phyloP scores from a whole-genome alignment of 2,797 vertebrate species.

The Pygocentrus nattereri region DNA sequence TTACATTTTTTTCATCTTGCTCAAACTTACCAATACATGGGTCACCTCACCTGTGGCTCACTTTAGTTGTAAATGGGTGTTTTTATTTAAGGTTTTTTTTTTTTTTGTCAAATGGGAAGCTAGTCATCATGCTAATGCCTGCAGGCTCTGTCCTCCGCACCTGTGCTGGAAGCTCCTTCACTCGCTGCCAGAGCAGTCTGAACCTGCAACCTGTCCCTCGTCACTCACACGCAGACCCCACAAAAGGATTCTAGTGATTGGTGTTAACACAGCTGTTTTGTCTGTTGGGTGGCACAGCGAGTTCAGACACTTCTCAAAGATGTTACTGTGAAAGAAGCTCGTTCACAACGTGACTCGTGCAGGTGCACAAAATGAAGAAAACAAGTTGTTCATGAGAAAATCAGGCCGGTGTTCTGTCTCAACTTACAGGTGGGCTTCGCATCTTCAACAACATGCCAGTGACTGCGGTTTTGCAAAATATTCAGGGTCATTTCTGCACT shows the following conservation, averaged over 20 bases:
- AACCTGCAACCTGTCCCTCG: constrained; percentile 37
- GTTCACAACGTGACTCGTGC: neutral
- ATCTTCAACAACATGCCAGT: neutral
- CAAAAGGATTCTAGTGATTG: constrained; percentile 19
- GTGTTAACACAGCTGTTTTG: constrained; percentile 28
- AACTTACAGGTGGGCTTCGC: neutral
- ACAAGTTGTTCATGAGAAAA: neutral
- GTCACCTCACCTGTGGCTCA: neutral
- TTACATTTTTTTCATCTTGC: neutral
- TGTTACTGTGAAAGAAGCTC: constrained; percentile 3
- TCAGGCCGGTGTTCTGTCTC: neutral
- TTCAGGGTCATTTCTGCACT: neutral
- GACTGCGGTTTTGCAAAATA: neutral
- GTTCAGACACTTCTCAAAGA: constrained; percentile 18
- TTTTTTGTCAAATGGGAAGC: neutral
- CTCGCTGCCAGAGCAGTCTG: neutral
- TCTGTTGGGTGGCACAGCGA: constrained; percentile 31
- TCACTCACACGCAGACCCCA: constrained; percentile 27
- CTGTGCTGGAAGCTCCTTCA: constrained; percentile 37
- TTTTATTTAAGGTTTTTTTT: too few relatives aligned
- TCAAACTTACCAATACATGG: neutral
- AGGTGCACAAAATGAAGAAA: constrained; percentile 21
- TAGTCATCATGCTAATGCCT: constrained; percentile 22
- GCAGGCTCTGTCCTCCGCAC: constrained; percentile 8
- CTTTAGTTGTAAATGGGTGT: neutral